Evolutionary conservation across 2,888 invertebrate genomes (phyloP).

Genomic region (Mesochorus sp.): DNA sequence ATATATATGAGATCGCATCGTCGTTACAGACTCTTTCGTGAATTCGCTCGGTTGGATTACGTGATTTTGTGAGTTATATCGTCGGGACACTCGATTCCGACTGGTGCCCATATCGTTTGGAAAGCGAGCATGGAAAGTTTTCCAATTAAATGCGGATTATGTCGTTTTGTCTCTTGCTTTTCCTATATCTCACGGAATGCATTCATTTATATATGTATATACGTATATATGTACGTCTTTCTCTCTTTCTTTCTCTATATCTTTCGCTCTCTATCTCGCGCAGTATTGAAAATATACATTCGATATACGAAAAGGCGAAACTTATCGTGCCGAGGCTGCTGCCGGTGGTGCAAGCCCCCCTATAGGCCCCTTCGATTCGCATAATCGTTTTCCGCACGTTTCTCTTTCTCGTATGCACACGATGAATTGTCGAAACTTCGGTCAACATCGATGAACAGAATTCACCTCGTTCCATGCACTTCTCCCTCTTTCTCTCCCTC

Average conservation of each 20-base stretch:
- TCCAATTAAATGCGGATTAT: conserved; percentile 82
- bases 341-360: conserved; percentile 32
- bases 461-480: conserved; percentile 56
- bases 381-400: conserved; percentile 65
- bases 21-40: conserved; percentile 28
- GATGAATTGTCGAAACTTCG: conserved; percentile 80
- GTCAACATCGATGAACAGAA: conserved; percentile 77
- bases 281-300: conserved; percentile 74
- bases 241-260: background rate
- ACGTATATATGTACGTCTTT: background rate
- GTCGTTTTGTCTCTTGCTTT: conserved; percentile 76
- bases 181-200: conserved; percentile 36
- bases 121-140: conserved; percentile 76
- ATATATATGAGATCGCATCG: conserved; percentile 16
- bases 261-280: conserved; percentile 35
- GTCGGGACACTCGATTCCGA: conserved; percentile 58
- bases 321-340: conserved; percentile 45
- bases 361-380: conserved; percentile 39
- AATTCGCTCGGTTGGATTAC: conserved; percentile 43
- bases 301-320: conserved; percentile 71
- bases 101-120: conserved; percentile 72
- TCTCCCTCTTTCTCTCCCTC: conserved; percentile 9
- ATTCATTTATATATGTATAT: conserved; percentile 6
- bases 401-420: conserved; percentile 68
- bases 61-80: conserved; percentile 61